Base-by-base conservation (phyloP, 2,113 vertebrate genomes). In the Echinops telfairi region DNA sequence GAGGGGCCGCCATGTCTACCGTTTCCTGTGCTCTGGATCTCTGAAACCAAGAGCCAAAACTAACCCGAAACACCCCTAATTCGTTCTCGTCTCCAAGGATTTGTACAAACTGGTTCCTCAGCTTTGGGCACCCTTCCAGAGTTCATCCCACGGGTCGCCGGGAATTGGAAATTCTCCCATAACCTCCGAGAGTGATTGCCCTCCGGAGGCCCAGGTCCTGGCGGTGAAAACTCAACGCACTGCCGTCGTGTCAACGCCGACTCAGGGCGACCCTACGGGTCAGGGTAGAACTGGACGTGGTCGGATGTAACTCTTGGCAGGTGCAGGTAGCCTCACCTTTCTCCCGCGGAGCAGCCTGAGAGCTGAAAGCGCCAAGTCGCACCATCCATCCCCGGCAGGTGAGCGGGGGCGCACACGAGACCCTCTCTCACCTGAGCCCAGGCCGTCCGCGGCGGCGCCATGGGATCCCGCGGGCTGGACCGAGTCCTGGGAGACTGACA, bases 371-470 rank as follows among this genome's bases (percentile, higher is more conserved):
- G n/a, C 12, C 22, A 9, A 5, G 60, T 62, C 60, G 10, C 47
- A 53, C 47, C 40, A 40, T 40, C 40, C 40, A 40, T 40, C 40
- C 40, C 40, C 40, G 40, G 40, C 40, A 40, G 7, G 60, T 62
- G 60, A 23, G 60, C 22, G 16, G 60, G 60, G 22, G 29, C 66
- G 11, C 23, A 68, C 66, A 10, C 25, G 60, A 57, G 19, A 15
- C 43, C 8, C 70, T 60, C 58, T 62, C 77, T 94, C 75, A 96
- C 95, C 96, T 58, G 68, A 60, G 33, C 79, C 83, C 1, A 27
- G 88, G 38, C 62, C 75, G 3, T 47, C 20, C 0, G 75, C 75
- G 20, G 31, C 23, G 79, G 33, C 33, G 53, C 86, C 86, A 89
- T 73, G 23, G 57, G 31, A 1, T 36, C 70, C 60, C 1, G 60